Evolutionary conservation across 2,113 vertebrate genomes (phyloP).

Genomic region (Oceanites oceanicus): DNA sequence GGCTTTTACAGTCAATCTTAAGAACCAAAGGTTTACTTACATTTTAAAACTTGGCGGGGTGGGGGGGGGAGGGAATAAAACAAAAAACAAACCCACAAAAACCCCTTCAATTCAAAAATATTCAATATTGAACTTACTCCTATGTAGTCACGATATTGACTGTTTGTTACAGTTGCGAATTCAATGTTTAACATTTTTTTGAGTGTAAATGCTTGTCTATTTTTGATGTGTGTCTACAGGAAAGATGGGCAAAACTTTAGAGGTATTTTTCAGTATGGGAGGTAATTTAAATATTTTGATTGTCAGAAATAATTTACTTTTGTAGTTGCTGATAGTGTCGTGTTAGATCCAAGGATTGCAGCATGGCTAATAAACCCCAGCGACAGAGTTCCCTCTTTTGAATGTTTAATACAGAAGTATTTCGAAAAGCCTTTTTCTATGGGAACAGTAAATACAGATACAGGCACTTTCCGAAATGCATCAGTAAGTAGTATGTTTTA

Average conservation of each 20-base stretch:
- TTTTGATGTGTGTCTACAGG: not conserved
- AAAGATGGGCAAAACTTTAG: not conserved
- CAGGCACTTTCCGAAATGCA: constrained; percentile 14
- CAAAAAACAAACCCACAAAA: not conserved
- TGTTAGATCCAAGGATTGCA: constrained; percentile 88
- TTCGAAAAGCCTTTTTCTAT: constrained; percentile 31
- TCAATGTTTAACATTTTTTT: not conserved
- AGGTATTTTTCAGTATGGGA: not conserved
- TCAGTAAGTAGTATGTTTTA: constrained; percentile 67
- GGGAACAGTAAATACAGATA: not conserved
- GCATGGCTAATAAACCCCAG: constrained; percentile 88
- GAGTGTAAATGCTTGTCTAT: not conserved
- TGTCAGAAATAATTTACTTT: not conserved
- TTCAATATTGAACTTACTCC: not conserved
- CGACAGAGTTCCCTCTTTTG: constrained; percentile 80
- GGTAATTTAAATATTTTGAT: not conserved
- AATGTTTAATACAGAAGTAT: constrained; percentile 81
- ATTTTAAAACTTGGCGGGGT: not conserved
- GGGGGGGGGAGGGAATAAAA: too few relatives aligned
- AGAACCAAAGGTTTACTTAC: not conserved
- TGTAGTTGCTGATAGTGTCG: constrained; percentile 75
- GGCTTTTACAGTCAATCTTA: not conserved
- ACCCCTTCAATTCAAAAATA: not conserved
- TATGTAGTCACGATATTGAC: not conserved
- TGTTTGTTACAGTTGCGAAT: rapidly evolving